Percentiles rank a stretch among this genome's conserved stretches.
Evolutionary conservation across 2,797 vertebrate genomes (phyloP).

Genomic region (Hipposideros larvatus): DNA sequence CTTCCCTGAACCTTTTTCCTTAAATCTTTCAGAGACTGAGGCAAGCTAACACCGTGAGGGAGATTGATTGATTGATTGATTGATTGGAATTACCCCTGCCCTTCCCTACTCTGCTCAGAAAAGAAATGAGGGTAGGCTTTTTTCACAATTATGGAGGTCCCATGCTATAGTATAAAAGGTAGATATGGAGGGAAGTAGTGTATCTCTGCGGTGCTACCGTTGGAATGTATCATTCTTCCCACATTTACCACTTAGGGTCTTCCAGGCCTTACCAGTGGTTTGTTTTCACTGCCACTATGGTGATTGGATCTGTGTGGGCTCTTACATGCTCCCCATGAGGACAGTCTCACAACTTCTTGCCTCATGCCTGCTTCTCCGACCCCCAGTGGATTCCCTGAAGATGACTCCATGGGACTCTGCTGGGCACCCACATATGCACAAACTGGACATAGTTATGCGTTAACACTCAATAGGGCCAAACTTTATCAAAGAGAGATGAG

Average conservation of each 20-base stretch:
- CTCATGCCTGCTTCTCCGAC: neutral
- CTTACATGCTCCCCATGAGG: neutral
- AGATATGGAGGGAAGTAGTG: neutral
- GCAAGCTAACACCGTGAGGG: neutral
- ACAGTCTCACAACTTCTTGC: neutral
- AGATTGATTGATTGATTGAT: neutral
- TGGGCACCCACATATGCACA: neutral
- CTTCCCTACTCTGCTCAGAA: neutral
- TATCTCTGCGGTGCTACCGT: neutral
- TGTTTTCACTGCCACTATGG: neutral
- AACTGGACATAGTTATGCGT: neutral
- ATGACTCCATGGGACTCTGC: neutral
- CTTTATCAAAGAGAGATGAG: neutral
- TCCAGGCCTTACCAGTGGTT: neutral
- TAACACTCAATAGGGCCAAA: neutral
- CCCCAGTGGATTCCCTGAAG: neutral
- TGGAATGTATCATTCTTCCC: neutral
- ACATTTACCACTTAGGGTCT: neutral
- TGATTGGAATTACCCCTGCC: neutral
- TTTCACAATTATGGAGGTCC: neutral
- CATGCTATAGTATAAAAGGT: neutral
- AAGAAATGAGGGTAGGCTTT: neutral
- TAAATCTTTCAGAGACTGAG: neutral
- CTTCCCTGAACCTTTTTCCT: neutral
- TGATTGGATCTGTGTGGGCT: neutral